Evolutionary conservation across 2,888 invertebrate genomes (phyloP).

Genomic region (Plusia festucae): DNA sequence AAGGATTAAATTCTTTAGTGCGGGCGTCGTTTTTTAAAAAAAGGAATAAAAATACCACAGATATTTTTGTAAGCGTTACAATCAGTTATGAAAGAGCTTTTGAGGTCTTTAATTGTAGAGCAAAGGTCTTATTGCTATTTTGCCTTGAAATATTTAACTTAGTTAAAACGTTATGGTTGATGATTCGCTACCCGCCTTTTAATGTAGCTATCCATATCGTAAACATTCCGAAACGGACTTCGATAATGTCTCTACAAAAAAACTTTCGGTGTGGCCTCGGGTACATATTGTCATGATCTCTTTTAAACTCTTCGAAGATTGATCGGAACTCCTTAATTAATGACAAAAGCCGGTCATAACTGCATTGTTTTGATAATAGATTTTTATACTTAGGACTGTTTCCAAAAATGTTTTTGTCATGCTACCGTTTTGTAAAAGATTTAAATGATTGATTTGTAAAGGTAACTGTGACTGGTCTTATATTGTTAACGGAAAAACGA

Average conservation of each 20-base stretch:
- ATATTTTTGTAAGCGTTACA: not conserved
- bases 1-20: too few relatives aligned
- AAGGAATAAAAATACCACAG: too few relatives aligned
- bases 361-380: not conserved
- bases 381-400: not conserved
- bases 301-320: not conserved
- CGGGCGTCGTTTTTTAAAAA: too few relatives aligned
- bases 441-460: not conserved
- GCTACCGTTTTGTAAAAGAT: too few relatives aligned
- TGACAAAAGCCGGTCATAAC: not conserved
- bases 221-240: not conserved
- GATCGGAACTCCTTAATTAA: slow-evolving; percentile 4
- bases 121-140: not conserved
- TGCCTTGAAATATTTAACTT: not conserved
- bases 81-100: slow-evolving; percentile 1
- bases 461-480: not conserved
- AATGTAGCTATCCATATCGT: not conserved
- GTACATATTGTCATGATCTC: slow-evolving; percentile 4
- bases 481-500: not conserved
- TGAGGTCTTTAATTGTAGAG: not conserved
- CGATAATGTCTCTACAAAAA: not conserved
- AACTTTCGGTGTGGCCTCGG: not conserved
- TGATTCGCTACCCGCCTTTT: slow-evolving; percentile 1
- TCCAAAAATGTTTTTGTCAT: not conserved
- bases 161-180: not conserved